Conservation (phyloP, 2,888 invertebrate species). For the Xestia xanthographa region DNA sequence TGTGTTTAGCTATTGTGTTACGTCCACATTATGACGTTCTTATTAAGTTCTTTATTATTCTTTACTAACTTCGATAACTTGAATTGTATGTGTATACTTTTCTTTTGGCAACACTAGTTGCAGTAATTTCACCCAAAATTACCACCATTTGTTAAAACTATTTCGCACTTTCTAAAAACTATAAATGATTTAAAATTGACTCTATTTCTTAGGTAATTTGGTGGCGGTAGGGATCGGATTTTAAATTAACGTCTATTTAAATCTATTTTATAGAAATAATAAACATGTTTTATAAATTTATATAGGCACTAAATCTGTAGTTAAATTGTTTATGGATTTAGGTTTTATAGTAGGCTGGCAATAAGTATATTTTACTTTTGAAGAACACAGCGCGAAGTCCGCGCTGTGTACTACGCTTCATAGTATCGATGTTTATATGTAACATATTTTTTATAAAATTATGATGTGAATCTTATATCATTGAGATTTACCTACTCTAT, state of each 20-base stretch:
- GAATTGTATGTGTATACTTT: slow-evolving; percentile 66
- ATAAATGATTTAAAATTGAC: slow-evolving; percentile 61
- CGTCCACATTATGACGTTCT: slow-evolving; percentile 56
- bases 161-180: slow-evolving; percentile 58
- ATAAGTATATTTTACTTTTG: slow-evolving; percentile 66
- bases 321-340: slow-evolving; percentile 65
- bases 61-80: slow-evolving; percentile 62
- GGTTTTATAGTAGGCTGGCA: slow-evolving; percentile 67
- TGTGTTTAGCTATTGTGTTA: slow-evolving; percentile 62
- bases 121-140: slow-evolving; percentile 53
- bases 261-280: slow-evolving; percentile 77
- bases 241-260: slow-evolving; percentile 70
- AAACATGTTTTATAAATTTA: slow-evolving; percentile 72
- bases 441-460: slow-evolving; percentile 77
- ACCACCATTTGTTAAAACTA: slow-evolving; percentile 60
- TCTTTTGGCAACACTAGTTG: slow-evolving; percentile 60
- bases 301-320: slow-evolving; percentile 70
- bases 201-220: slow-evolving; percentile 71
- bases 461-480: slow-evolving; percentile 66
- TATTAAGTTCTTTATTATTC: slow-evolving; percentile 63
- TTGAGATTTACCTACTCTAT: slow-evolving; percentile 65
- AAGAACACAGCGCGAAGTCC: slow-evolving; percentile 46
- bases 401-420: slow-evolving; percentile 60
- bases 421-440: slow-evolving; percentile 74
- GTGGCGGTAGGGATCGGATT: slow-evolving; percentile 81